A percentile compares a stretch with the other conserved stretches of the same genome.
phyloP scores from a whole-genome alignment of 2,888 invertebrate genomes.

The Pterostichus niger region DNA sequence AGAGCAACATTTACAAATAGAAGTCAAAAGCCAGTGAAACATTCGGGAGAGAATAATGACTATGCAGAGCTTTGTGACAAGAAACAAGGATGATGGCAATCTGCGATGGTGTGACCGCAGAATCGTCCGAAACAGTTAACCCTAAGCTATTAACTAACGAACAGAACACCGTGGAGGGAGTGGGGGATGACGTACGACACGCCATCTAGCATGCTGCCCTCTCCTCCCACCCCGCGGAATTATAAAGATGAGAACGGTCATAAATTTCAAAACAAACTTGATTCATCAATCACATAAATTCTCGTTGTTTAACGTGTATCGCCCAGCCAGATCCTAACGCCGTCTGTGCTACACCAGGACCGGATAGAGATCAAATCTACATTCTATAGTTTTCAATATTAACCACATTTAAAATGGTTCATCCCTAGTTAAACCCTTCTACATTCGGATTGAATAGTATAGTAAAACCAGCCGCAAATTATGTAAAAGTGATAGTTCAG shows the following conservation, averaged over 20 bases:
- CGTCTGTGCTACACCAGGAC: constrained; percentile 5
- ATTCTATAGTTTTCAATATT: too few species aligned
- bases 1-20: constrained; percentile 38
- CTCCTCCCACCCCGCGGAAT: constrained; percentile 46
- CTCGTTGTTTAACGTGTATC: constrained; percentile 40
- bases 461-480: too few species aligned
- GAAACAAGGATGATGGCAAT: constrained; percentile 40
- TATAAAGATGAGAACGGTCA: constrained; percentile 61
- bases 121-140: constrained; percentile 41
- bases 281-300: constrained; percentile 64
- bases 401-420: too few species aligned
- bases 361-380: background rate
- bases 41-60: constrained; percentile 33
- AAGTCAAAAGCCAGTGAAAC: background rate
- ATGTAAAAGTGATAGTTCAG: too few species aligned
- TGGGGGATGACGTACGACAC: constrained; percentile 33
- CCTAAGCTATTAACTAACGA: constrained; percentile 57
- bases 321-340: background rate
- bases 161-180: background rate
- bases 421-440: too few species aligned
- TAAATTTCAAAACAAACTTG: constrained; percentile 61
- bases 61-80: constrained; percentile 35
- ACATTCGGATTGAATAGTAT: too few species aligned
- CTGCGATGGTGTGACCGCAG: constrained; percentile 17
- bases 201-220: constrained; percentile 31